Conservation (phyloP, 2,113 vertebrate genomes). For the Suncus etruscus region DNA sequence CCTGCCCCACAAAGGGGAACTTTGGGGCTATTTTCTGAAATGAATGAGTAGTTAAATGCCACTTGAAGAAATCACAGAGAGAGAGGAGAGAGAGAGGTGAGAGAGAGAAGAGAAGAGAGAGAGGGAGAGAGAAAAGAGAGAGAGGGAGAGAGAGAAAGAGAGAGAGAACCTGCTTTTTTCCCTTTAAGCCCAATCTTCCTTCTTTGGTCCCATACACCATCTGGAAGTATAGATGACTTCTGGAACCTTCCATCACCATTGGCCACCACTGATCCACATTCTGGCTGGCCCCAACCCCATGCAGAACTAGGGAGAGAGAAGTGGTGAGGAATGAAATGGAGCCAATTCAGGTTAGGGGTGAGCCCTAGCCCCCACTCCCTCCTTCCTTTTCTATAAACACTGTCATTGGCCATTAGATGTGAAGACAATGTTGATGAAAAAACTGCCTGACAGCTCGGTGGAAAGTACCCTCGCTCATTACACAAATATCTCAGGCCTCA, state of each 20-base stretch:
- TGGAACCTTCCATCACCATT: background rate
- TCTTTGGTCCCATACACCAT: background rate
- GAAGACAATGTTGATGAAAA: constrained; percentile 90
- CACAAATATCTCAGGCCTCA: constrained; percentile 92
- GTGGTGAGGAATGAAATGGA: background rate
- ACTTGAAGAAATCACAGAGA: background rate
- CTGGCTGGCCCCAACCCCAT: background rate
- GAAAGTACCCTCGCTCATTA: constrained; percentile 91
- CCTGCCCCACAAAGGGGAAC: fast-evolving
- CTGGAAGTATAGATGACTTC: background rate
- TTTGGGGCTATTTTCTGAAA: background rate
- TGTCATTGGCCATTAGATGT: constrained; percentile 91
- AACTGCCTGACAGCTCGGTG: constrained; percentile 82
- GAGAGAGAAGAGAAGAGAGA: too few species aligned
- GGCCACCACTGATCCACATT: background rate
- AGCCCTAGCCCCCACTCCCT: background rate
- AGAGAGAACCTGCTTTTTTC: too few species aligned
- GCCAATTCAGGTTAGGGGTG: too few species aligned
- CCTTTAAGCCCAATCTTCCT: background rate
- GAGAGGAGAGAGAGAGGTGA: too few species aligned
- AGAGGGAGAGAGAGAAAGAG: too few species aligned
- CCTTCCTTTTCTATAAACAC: constrained; percentile 81
- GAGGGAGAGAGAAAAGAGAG: too few species aligned
- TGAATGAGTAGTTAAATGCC: background rate
- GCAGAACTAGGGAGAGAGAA: background rate